A percentile compares a stretch with the other conserved stretches of the same genome.
These are phyloP conservation scores for Falcaria lacertinaria DNA, from an alignment of 2,888 invertebrate species.

Conservation along the genomic window DNA sequence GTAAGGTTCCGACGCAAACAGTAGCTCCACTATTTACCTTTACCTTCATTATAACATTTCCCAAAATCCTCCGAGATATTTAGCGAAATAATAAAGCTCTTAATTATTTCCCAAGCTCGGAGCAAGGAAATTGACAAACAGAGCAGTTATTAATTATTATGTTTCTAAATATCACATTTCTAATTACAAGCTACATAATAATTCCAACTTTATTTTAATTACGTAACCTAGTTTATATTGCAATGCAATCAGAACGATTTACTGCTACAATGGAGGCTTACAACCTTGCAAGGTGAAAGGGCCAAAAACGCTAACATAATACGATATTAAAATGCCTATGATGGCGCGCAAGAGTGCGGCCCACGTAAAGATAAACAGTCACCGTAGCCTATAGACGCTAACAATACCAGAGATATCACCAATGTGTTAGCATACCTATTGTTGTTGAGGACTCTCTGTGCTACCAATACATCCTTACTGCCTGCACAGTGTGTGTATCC, in stretches of 20 bases:
- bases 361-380: too few relatives aligned
- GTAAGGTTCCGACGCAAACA: slow-evolving; percentile 16
- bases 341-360: too few relatives aligned
- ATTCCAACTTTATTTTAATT: neutral
- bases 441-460: too few relatives aligned
- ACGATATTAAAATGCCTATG: neutral
- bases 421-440: too few relatives aligned
- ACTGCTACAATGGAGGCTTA: neutral
- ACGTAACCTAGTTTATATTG: neutral
- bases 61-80: slow-evolving; percentile 25
- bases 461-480: too few relatives aligned
- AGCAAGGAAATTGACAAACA: slow-evolving; percentile 12
- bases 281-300: neutral
- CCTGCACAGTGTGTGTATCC: too few relatives aligned
- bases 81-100: slow-evolving; percentile 23
- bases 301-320: too few relatives aligned
- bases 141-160: slow-evolving; percentile 4
- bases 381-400: too few relatives aligned
- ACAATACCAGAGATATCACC: too few relatives aligned
- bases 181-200: slow-evolving; percentile 2
- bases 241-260: neutral
- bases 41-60: slow-evolving; percentile 17
- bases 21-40: slow-evolving; percentile 12
- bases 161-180: slow-evolving; percentile 24
- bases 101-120: slow-evolving; percentile 28